phyloP scores from a whole-genome alignment of 2,797 vertebrate genomes.

The Silurus lanzhouensis region DNA sequence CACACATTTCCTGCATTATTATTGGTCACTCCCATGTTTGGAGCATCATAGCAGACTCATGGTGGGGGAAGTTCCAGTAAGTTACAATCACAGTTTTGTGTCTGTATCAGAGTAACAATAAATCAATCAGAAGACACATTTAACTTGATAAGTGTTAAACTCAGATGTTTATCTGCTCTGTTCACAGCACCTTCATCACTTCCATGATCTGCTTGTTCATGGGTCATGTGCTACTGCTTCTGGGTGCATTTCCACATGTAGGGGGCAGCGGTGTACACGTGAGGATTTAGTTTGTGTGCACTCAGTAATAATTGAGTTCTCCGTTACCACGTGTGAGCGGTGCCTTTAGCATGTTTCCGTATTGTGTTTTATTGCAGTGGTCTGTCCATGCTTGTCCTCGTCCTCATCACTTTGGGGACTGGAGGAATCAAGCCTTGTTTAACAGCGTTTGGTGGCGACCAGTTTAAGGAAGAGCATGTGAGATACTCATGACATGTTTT shows the following conservation, averaged over 20 bases:
- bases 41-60: conserved; percentile 94
- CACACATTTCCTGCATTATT: conserved; percentile 92
- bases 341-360: not conserved
- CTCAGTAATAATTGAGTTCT: conserved; percentile 20
- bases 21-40: conserved; percentile 93
- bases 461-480: too few species aligned
- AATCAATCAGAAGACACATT: too few species aligned
- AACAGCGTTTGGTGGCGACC: too few species aligned
- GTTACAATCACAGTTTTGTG: too few species aligned
- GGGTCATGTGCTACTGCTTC: conserved; percentile 91
- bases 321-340: not conserved
- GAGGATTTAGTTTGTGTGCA: conserved; percentile 65
- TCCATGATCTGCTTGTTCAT: conserved; percentile 91
- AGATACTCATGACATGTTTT: not conserved
- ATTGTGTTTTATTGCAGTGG: conserved; percentile 68
- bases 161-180: too few species aligned
- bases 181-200: conserved; percentile 78
- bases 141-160: too few species aligned
- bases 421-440: too few species aligned
- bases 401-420: conserved; percentile 80
- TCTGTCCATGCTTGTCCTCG: conserved; percentile 86
- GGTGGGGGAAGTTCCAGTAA: conserved; percentile 66
- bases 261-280: conserved; percentile 83
- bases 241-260: conserved; percentile 87
- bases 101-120: too few species aligned